Base-by-base conservation (phyloP, 2,113 vertebrate species). In the Etia nguti region DNA sequence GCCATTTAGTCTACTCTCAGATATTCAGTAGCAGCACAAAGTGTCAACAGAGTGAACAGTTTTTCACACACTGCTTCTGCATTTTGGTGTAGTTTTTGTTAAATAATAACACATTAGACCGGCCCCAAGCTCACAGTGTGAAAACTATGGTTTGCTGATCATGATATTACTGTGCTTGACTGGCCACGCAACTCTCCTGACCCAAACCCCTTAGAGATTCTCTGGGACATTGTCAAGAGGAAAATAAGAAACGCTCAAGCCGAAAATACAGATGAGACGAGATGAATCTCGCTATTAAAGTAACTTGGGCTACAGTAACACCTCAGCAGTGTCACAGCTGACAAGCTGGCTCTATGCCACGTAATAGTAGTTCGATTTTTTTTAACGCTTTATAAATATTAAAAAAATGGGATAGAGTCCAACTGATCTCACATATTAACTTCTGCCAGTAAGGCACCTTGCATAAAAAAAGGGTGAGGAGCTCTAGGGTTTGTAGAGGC, bases 401-500 rank as follows among this genome's bases (percentile, higher is more conserved):
- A 10, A 8, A 36, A 77, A 68, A 85, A 81, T 57, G 16, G 16
- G 73, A 65, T 73, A 59, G 29, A 38, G 16, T 55, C 24, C 38
- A 70, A n/a, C 36, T 86, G 86, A 86, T 54, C 70, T 65, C 59
- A 65, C 70, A 65, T 52, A 73, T 55, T 48, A 36, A 65, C 70
- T 90, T 54, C 50, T 90, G 12, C 43, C 83, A 75, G 82, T 88
- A 88, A 89, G 60, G 57, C 88, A 85, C 85, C 81, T 86, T 86
- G 82, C 87, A 92, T 91, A 79, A 89, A 90, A 46, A 89, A 24
- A 38, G 84, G 81, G 79, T 83, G 89, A 89, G 81, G 1, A 81
- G 85, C 90, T 83, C 79, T 46, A 70, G 86, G 80, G 38, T 59
- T 90, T 93, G 90, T 82, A 70, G 81, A 92, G 46, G 81, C 85